Conservation (phyloP, 1,140 invertebrate genomes). For the Ganaspis sp. region DNA sequence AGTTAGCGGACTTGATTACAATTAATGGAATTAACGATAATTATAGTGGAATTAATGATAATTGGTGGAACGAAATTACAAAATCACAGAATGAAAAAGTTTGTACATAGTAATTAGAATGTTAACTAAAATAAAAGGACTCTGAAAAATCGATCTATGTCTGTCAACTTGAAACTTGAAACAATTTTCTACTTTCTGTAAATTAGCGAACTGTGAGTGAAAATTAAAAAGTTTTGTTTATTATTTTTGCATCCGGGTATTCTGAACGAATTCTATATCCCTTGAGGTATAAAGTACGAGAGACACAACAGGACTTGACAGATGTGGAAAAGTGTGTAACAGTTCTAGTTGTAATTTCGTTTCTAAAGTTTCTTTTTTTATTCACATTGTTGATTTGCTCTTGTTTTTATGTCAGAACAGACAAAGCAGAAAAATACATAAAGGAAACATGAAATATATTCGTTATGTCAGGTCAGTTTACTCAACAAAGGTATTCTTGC, state of each 20-base stretch:
- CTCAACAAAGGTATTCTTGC: background rate
- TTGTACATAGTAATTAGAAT: too few relatives aligned
- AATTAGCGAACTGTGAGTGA: background rate
- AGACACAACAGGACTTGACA: background rate
- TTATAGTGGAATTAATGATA: too few relatives aligned
- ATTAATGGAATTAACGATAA: too few relatives aligned
- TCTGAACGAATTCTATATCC: background rate
- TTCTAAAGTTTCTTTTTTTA: background rate
- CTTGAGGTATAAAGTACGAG: background rate
- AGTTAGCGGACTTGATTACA: too few relatives aligned
- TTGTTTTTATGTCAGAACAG: background rate
- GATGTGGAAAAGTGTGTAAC: background rate
- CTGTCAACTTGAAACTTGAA: too few relatives aligned
- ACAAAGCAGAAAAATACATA: constrained; percentile 14
- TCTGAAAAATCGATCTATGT: too few relatives aligned
- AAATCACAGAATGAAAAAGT: too few relatives aligned
- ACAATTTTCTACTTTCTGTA: too few relatives aligned
- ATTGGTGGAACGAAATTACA: too few relatives aligned
- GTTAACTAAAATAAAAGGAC: too few relatives aligned
- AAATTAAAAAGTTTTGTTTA: background rate
- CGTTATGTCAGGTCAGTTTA: constrained; percentile 9
- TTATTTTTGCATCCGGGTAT: background rate
- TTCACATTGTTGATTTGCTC: constrained; percentile 5
- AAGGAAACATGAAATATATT: constrained; percentile 12
- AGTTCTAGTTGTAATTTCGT: background rate